These are phyloP conservation scores for Tricholauxania praeusta DNA, from an alignment of 2,888 invertebrate genomes.

Conservation along the genomic window DNA sequence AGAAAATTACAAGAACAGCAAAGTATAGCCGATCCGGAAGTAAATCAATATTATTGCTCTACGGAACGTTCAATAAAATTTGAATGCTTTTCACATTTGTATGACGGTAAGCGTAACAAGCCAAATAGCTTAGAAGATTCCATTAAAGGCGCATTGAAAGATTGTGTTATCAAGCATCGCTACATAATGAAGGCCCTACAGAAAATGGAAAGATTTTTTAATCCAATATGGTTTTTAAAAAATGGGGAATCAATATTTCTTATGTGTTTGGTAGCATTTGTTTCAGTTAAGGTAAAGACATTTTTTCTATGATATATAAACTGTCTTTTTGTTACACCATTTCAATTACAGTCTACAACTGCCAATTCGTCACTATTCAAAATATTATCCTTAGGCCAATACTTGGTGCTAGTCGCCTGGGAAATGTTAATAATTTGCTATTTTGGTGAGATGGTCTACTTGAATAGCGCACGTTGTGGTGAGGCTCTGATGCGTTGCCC, in stretches of 20 bases:
- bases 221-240: constrained; percentile 62
- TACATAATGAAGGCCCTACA: constrained; percentile 56
- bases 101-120: not conserved
- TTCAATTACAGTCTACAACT: constrained; percentile 46
- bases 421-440: constrained; percentile 63
- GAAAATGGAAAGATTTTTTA: constrained; percentile 61
- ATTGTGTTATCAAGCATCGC: constrained; percentile 61
- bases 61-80: constrained; percentile 42
- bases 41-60: constrained; percentile 54
- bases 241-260: constrained; percentile 59
- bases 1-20: constrained; percentile 52
- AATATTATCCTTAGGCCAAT: constrained; percentile 56
- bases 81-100: constrained; percentile 8
- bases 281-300: constrained; percentile 57
- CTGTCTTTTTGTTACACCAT: not conserved
- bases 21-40: constrained; percentile 48
- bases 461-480: constrained; percentile 58
- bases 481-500: constrained; percentile 59
- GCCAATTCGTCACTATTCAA: constrained; percentile 56
- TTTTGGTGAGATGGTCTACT: constrained; percentile 56
- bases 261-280: constrained; percentile 62
- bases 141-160: constrained; percentile 51
- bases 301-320: not conserved
- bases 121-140: constrained; percentile 27
- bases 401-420: constrained; percentile 55